Percentiles rank a stretch among this genome's conserved stretches.
Conservation (phyloP, 2,113 vertebrate species). For the Centropus bengalensis region DNA sequence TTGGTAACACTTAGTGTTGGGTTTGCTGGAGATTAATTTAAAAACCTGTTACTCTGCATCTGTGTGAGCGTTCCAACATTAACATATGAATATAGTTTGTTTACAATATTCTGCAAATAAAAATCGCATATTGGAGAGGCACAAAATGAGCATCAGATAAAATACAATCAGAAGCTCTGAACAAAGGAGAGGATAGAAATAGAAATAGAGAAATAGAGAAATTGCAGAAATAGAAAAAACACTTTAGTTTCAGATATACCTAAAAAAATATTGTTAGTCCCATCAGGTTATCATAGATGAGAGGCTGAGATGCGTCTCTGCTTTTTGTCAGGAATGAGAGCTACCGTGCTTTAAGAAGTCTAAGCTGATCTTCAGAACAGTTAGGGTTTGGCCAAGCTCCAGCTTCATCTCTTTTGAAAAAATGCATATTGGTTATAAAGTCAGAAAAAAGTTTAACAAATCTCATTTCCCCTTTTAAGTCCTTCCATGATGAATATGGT, state of each 20-base stretch:
- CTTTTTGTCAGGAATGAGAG: background rate
- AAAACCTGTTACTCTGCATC: background rate
- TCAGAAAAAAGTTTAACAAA: background rate
- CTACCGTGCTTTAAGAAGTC: background rate
- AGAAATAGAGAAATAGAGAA: no score
- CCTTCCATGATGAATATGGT: background rate
- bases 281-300: background rate
- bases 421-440: background rate
- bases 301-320: background rate
- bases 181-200: background rate
- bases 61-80: background rate
- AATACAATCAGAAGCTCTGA: background rate
- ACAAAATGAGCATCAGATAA: background rate
- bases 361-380: background rate
- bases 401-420: background rate
- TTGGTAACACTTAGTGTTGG: background rate
- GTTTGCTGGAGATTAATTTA: background rate
- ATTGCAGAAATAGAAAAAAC: background rate
- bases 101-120: background rate
- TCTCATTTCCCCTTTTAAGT: conserved; percentile 2
- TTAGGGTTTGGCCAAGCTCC: background rate
- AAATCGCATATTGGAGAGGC: background rate
- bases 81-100: background rate
- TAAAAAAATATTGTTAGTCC: background rate
- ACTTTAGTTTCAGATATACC: background rate